Evolutionary conservation across 2,888 invertebrate species (phyloP), one percentile per base, ranked within the genome.

Genomic region (Miltochrista miniata): DNA sequence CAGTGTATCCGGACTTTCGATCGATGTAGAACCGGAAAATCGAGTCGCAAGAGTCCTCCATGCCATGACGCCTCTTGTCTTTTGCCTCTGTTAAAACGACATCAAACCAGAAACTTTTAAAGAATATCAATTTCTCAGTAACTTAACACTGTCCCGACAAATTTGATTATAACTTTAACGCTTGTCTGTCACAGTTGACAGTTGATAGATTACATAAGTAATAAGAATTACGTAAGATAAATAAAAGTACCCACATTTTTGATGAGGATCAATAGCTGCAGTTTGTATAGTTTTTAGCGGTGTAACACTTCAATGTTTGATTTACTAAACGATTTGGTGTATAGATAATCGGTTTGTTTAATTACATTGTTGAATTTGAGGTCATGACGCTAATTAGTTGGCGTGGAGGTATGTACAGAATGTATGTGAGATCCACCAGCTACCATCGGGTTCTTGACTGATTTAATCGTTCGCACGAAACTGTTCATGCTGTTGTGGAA

Each of bases 391-490:
- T 74, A 77, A 79, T 79, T 78, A 79, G 61, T 61, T 74, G 54
- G 72, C 75, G 72, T 76, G 70, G 59, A 81, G 76, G 64, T 64
- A 86, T 83, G 79, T 63, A 66, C 41, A 79, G 87, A 82, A 87
- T 87, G 85, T 74, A 72, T 70, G 74, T 64, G 77, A 80, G 81
- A 83, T 83, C 78, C 78, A 74, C 53, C 59, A 69, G 24, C 44
- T 44, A 72, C 74, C 71, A 76, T 76, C 74, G 73, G 68, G 71
- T 72, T 76, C 67, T 70, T 74, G 72, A 73, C 68, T 68, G 70
- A 68, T 74, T 57, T 61, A 69, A 81, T 83, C 81, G 79, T 75
- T 76, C 58, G 77, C 84, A 83, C 82, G 81, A 81, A 81, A 72
- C 65, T 46, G 53, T 56, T 58, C 47, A 50, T 56, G 52, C 33